A percentile compares a stretch with the other conserved stretches of the same genome.
Conservation (phyloP, 2,113 vertebrate genomes). For the Elephantulus edwardii region DNA sequence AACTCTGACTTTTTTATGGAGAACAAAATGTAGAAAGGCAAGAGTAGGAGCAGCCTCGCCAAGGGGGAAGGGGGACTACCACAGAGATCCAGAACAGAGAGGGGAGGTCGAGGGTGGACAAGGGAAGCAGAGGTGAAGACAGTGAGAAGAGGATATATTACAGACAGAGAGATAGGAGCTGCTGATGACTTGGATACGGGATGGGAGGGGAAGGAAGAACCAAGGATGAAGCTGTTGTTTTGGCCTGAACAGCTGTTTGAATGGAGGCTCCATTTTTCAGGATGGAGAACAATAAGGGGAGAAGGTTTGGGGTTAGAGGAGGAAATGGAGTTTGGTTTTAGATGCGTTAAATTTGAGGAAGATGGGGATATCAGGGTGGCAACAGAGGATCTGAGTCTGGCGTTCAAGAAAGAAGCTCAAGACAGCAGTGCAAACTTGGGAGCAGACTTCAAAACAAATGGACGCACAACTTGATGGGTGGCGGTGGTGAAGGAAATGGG, state of each 20-base stretch:
- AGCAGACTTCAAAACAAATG: neutral
- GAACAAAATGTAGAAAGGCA: neutral
- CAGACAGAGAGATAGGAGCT: neutral
- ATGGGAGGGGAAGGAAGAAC: too few species aligned
- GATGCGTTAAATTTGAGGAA: neutral
- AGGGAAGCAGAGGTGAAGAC: neutral
- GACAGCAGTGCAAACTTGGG: neutral
- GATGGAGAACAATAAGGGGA: neutral
- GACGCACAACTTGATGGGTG: too few species aligned
- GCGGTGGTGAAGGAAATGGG: too few species aligned
- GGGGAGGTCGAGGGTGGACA: neutral
- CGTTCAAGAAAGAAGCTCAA: neutral
- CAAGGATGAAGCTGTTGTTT: neutral
- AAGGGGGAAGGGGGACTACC: neutral
- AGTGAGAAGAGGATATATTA: neutral
- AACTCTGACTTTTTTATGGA: neutral
- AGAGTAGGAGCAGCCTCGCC: neutral
- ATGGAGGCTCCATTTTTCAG: neutral
- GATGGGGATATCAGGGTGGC: neutral
- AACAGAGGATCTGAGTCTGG: neutral
- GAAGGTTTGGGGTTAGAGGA: neutral
- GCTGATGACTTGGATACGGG: neutral
- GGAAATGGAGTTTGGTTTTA: neutral
- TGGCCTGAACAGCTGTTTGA: neutral
- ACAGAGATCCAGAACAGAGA: accelerated